Base-by-base conservation (phyloP, 2,797 vertebrate species). In the Nyctibius grandis region DNA sequence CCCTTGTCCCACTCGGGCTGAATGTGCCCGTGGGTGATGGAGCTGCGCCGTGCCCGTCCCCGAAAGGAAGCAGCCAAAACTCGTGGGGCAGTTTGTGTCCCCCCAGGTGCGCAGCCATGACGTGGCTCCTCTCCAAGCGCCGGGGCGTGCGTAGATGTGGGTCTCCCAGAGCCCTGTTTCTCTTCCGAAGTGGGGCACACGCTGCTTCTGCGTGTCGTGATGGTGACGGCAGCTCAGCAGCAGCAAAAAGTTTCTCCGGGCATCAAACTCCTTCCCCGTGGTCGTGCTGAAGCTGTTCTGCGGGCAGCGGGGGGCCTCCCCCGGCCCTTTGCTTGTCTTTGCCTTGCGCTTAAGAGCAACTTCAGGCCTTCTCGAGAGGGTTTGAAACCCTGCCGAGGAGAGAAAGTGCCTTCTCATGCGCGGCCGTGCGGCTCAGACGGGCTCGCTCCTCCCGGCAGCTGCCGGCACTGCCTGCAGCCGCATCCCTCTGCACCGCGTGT, bases 361-460 rank as follows among this genome's bases (percentile, higher is more conserved):
- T 84, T 78, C 36, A 26, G 77, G 76, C 89, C 84, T 94, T 74
- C 64, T n/a, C 0, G 4, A 25, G n/a, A 50, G 26, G 64, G 47
- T 70, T 77, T 81, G 88, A 88, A 91, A 33, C 23, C 9, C 40
- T 53, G 51, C 69, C n/a, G 60, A 93, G 67, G 70, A 65, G 23
- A 68, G 82, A 95, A 95, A 94, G 59, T 93, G 96, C 94, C 90
- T 94, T 88, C 90, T 96, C 96, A 96, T 97, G 63, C 4, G 23
- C 59, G 11, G 75, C 28, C 2, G 48, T n/a, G 80, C 82, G 26
- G 88, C 90, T 83, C 70, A 42, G 65, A 15, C 29, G 26, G 59
- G 67, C 81, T 44, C 28, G 26, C 50, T 88, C 34, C 88, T 91
- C 57, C 89, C 79, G 19, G 78, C 89, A 89, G 90, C 74, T 28